Percentiles rank a stretch among this genome's conserved stretches.
phyloP scores from a whole-genome alignment of 2,888 invertebrate genomes.

The Chymomyza caudatula region DNA sequence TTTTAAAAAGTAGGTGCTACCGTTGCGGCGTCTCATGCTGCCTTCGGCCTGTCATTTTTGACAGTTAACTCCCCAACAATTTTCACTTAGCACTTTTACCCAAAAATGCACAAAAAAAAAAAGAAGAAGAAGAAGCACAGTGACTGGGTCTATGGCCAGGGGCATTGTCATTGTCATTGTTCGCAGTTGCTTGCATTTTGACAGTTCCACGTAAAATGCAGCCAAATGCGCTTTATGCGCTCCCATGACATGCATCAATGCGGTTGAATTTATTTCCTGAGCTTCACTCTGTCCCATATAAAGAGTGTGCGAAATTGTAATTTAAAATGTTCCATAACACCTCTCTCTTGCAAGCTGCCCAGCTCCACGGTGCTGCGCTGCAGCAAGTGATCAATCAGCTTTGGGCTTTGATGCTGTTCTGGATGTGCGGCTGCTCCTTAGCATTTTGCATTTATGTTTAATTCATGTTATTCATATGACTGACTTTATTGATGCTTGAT shows the following conservation, averaged over 20 bases:
- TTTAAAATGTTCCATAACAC: constrained; percentile 53
- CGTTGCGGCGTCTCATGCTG: constrained; percentile 22
- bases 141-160: constrained; percentile 10
- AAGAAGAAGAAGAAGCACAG: background rate
- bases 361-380: background rate
- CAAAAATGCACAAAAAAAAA: constrained; percentile 3
- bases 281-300: constrained; percentile 19
- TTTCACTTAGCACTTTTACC: constrained; percentile 66
- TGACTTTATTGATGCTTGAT: constrained; percentile 70
- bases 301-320: constrained; percentile 69
- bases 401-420: background rate
- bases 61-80: constrained; percentile 69
- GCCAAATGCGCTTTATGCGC: background rate
- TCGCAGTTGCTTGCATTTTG: constrained; percentile 59
- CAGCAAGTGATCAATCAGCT: constrained; percentile 52
- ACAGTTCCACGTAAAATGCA: constrained; percentile 70
- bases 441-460: constrained; percentile 70
- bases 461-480: constrained; percentile 72
- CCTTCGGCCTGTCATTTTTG: constrained; percentile 66
- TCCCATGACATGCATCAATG: constrained; percentile 69
- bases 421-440: background rate
- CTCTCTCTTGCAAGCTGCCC: background rate
- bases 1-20: constrained; percentile 66
- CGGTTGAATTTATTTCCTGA: constrained; percentile 70
- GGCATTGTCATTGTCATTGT: constrained; percentile 44